Evolutionary conservation across 2,797 vertebrate genomes (phyloP).

Genomic region (Phrynocephalus guinanensis): DNA sequence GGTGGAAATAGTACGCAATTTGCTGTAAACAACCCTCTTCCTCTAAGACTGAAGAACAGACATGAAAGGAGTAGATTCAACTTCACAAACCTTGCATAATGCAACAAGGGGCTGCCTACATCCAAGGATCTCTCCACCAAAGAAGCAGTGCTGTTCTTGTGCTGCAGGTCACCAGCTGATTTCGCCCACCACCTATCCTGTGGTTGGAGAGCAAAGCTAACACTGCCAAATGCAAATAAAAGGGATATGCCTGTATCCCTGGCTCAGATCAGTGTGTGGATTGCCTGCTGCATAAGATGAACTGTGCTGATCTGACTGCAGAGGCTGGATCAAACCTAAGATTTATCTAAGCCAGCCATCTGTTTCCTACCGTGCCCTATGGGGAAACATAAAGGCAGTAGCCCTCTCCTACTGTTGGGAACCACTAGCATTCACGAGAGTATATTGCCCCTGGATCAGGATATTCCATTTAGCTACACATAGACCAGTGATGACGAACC

Average conservation of each 20-base stretch:
- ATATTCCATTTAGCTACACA: not conserved
- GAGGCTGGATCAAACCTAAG: not conserved
- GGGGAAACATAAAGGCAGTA: not conserved
- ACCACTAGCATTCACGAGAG: not conserved
- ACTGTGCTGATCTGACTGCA: not conserved
- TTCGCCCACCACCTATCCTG: not conserved
- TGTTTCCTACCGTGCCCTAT: not conserved
- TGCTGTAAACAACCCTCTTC: conserved; percentile 44
- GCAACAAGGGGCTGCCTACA: not conserved
- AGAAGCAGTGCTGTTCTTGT: not conserved
- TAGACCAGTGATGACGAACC: not conserved
- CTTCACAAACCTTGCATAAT: conserved; percentile 7
- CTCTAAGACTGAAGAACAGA: conserved; percentile 50
- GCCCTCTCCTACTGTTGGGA: not conserved
- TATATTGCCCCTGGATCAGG: not conserved
- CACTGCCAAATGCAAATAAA: not conserved
- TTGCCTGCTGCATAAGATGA: not conserved
- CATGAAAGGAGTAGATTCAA: conserved; percentile 47
- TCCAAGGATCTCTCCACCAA: not conserved
- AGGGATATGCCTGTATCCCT: not conserved
- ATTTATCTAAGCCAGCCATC: not conserved
- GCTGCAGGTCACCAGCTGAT: not conserved
- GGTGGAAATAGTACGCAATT: conserved; percentile 62
- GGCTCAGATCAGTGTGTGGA: not conserved
- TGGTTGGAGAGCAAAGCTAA: not conserved